Base-by-base conservation (phyloP, 2,797 vertebrate species). In the Meriones psammophilus region DNA sequence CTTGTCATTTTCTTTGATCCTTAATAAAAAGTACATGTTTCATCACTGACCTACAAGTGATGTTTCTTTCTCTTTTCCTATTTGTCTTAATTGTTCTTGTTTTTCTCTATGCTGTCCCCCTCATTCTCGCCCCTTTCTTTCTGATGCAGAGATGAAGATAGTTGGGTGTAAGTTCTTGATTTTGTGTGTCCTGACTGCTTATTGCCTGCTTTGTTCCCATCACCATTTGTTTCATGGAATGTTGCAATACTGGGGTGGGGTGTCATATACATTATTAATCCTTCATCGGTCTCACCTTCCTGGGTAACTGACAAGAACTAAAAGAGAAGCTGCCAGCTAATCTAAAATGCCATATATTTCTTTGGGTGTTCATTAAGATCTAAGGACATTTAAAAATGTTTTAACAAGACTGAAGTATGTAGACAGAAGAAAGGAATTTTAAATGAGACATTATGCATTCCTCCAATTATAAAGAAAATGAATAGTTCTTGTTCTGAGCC, bases 101-200 rank as follows among this genome's bases (percentile, higher is more conserved):
- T 98, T 98, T 94, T 98, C 96, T 98, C 98, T 97, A 97, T 98
- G 97, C 97, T 98, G 97, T 97, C 97, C 97, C 96, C 76, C 97
- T 98, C 98, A 96, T 98, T 98, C 93, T 97, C 94, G 97, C 94
- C 95, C 93, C 96, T 98, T 98, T 98, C 97, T 98, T 98, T 98
- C 97, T 98, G 98, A 97, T 98, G 98, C 98, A 99, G 99, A 99
- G 98, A 98, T 98, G 98, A 99, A 99, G 98, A 99, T 99, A 98
- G 98, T 98, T 98, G 99, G 98, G 98, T 99, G 99, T 99, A 99
- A 99, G 99, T 99, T 98, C 95, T 97, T 97, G 97, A 96, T 98
- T 98, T 98, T 98, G 93, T 98, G 97, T 98, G 97, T 98, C 97
- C 97, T 98, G 96, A 98, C 97, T 98, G 96, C 98, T 98, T 98